Conservation (phyloP, 1,140 invertebrate genomes). For the Calephelis virginiensis region DNA sequence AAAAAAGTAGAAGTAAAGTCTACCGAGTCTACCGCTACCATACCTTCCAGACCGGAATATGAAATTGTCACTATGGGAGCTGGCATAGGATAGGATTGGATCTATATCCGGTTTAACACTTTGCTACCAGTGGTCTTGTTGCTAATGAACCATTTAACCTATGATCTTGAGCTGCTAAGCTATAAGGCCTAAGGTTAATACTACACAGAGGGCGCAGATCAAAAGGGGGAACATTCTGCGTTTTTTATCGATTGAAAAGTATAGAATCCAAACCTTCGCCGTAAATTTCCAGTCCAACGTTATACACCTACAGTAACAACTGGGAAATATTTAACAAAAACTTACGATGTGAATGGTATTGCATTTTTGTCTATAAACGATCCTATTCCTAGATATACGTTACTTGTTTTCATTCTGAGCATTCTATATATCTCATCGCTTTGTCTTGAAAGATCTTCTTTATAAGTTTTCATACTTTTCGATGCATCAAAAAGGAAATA, state of each 20-base stretch:
- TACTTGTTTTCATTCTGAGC: conserved; percentile 89
- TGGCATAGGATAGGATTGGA: no score
- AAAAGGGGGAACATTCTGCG: no score
- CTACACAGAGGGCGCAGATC: neutral
- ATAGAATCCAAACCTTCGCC: no score
- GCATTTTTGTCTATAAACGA: conserved; percentile 94
- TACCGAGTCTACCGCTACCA: no score
- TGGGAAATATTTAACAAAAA: neutral
- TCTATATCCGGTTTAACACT: no score
- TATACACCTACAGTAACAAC: no score
- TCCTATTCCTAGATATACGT: conserved; percentile 91
- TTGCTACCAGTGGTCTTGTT: no score
- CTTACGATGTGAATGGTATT: conserved; percentile 86
- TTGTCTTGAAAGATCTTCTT: conserved; percentile 81
- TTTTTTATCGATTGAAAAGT: no score
- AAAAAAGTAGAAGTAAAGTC: no score
- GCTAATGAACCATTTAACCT: neutral
- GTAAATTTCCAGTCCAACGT: no score
- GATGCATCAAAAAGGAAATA: conserved; percentile 94
- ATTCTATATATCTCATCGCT: conserved; percentile 81
- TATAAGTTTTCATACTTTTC: conserved; percentile 86
- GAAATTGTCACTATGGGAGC: no score
- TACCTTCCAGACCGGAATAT: no score
- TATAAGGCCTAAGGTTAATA: conserved; percentile 61
- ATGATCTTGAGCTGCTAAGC: neutral